A percentile compares a stretch with the other conserved stretches of the same genome.
Evolutionary conservation across 2,888 invertebrate species (phyloP).

Genomic region (Drosophila suboccidentalis): DNA sequence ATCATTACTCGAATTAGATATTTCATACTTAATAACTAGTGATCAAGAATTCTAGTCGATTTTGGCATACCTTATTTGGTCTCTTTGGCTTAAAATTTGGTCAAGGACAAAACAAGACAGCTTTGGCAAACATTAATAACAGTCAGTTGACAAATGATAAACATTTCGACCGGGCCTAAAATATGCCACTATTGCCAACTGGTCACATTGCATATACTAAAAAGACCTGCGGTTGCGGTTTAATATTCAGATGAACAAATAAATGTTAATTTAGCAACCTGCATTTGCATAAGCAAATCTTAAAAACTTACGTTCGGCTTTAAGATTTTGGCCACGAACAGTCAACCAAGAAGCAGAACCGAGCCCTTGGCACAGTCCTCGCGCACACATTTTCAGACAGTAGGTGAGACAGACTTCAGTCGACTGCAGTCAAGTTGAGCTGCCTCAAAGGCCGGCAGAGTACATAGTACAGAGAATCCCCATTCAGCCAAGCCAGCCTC

Average conservation of each 20-base stretch:
- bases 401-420: slow-evolving; percentile 41
- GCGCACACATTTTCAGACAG: slow-evolving; percentile 16
- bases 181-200: neutral
- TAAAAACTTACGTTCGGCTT: slow-evolving; percentile 10
- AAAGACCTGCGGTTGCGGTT: slow-evolving; percentile 51
- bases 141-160: slow-evolving; percentile 23
- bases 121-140: slow-evolving; percentile 59
- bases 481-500: slow-evolving; percentile 30
- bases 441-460: slow-evolving; percentile 44
- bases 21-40: neutral
- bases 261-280: slow-evolving; percentile 37
- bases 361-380: slow-evolving; percentile 26
- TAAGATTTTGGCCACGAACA: slow-evolving; percentile 20
- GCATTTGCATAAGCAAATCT: slow-evolving; percentile 37
- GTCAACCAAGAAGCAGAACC: slow-evolving; percentile 30
- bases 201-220: slow-evolving; percentile 10
- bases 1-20: neutral
- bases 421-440: slow-evolving; percentile 67
- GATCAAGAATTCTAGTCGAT: neutral
- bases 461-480: slow-evolving; percentile 4
- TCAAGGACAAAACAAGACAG: slow-evolving; percentile 16
- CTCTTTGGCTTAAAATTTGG: neutral
- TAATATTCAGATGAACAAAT: slow-evolving; percentile 61
- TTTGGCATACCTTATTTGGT: neutral
- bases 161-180: slow-evolving; percentile 21